Base-by-base conservation (phyloP, 2,113 vertebrate species). In the Trogon melanurus region DNA sequence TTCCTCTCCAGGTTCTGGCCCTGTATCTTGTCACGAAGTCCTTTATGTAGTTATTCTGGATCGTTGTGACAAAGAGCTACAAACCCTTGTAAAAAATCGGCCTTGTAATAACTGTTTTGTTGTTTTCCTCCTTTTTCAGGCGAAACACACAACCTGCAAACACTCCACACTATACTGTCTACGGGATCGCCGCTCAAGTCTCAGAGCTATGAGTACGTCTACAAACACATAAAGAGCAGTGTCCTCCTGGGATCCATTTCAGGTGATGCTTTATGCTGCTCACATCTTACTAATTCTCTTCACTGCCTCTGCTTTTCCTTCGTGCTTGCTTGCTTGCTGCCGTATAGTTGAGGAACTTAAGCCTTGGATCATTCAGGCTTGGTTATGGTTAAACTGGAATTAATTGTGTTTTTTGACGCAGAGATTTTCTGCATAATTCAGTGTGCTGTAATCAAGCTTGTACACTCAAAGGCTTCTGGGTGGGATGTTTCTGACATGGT, bases 151-250 rank as follows among this genome's bases (percentile, higher is more conserved):
- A 99, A 97, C 53, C 98, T 99, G 8, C 99, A 99, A 79, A 99
- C 99, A 1, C 98, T 99, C 16, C 99, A 98, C 97, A 99, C 98
- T 27, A 98, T 99, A 87, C 98, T 99, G 96, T 99, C 99, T 13
- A 99, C 99, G 0, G 99, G 99, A 54, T 99, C 99, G 8, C 99
- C 99, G 0, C 98, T 99, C 85, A 99, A 99, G 62, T 98, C 99
- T 30, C 98, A 98, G 87, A 99, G 99, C 97, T 99, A 99, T 4
- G 99, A 99, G 44, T 99, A 99, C 12, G 99, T 99, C 67, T 99
- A 99, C 98, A 96, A 95, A 69, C 97, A 98, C 95, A 97, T 99
- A 90, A 99, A 99, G 96, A 99, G 93, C 97, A 98, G 96, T 11
- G 97, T 99, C 44, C 98, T 99, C 44, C 98, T 99, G 79, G 99